Conservation (phyloP, 2,888 invertebrate species). For the Heliconius hortense region DNA sequence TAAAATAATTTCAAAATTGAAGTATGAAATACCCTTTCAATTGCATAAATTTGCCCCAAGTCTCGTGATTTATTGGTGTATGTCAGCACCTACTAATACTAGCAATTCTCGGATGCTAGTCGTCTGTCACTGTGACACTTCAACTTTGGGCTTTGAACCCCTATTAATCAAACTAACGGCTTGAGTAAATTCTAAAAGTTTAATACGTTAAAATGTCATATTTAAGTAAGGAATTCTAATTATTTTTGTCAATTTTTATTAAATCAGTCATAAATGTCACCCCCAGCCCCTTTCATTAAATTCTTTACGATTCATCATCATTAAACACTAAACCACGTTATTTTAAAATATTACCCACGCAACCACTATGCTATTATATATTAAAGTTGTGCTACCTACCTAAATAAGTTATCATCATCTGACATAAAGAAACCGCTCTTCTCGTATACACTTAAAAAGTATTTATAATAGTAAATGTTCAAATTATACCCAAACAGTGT, state of each 20-base stretch:
- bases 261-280: neutral
- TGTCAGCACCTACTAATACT: slow-evolving; percentile 22
- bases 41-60: slow-evolving; percentile 27
- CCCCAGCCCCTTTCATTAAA: neutral
- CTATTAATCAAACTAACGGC: slow-evolving; percentile 10
- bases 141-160: slow-evolving; percentile 16
- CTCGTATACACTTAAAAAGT: too few species aligned
- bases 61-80: slow-evolving; percentile 19
- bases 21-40: slow-evolving; percentile 8
- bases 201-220: neutral
- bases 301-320: neutral
- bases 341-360: too few species aligned
- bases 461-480: neutral
- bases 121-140: slow-evolving; percentile 20
- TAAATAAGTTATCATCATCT: neutral
- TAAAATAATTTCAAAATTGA: neutral
- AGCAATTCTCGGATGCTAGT: slow-evolving; percentile 23
- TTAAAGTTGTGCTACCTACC: too few species aligned
- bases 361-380: too few species aligned
- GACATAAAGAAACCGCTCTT: neutral
- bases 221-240: neutral
- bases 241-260: neutral
- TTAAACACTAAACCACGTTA: neutral
- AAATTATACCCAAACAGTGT: neutral
- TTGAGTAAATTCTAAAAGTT: neutral